Evolutionary conservation across 2,797 vertebrate species (phyloP), one percentile per base, ranked within the genome.

Genomic region (Acanthurus lineatus): DNA sequence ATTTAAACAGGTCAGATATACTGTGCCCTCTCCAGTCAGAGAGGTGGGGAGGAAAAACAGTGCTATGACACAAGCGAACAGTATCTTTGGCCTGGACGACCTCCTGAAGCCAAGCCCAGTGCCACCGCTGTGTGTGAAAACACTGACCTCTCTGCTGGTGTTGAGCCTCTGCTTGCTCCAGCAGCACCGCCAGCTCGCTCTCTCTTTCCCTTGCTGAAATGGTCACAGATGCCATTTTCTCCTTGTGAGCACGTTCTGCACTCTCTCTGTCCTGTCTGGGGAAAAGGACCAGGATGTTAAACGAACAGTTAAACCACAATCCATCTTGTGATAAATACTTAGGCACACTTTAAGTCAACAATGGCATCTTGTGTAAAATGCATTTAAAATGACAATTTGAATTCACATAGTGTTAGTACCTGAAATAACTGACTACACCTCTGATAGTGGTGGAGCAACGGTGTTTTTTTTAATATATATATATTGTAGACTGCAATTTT

Each of bases 111-210:
- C 28, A 20, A 56, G 48, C 15, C 96, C 96, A 95, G 96, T 96
- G 94, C 94, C 94, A 94, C 94, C 92, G 94, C 93, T 92, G 94
- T 92, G 94, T 15, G 95, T 93, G 86, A 69, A 69, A 73, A 14
- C 44, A 79, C 93, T 85, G 76, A 95, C 97, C 97, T 95, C 95
- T 96, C 94, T 90, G 95, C 94, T 96, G 96, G 94, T 97, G 96
- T 94, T 96, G 95, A 88, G 95, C 91, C 89, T 98, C 97, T 85
- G 95, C 96, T 95, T 96, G 96, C 95, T 96, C 93, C 92, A 98
- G 96, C 94, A 96, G 95, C 93, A 88, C 95, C 89, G 93, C 93
- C 94, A 98, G 95, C 95, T 97, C 96, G 88, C 92, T 91, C 95
- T 97, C 96, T 85, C 94, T 95, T 86, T 95, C 96, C 92, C 93